Base-by-base conservation (phyloP, 2,113 vertebrate species). In the Thamnophis sirtalis region DNA sequence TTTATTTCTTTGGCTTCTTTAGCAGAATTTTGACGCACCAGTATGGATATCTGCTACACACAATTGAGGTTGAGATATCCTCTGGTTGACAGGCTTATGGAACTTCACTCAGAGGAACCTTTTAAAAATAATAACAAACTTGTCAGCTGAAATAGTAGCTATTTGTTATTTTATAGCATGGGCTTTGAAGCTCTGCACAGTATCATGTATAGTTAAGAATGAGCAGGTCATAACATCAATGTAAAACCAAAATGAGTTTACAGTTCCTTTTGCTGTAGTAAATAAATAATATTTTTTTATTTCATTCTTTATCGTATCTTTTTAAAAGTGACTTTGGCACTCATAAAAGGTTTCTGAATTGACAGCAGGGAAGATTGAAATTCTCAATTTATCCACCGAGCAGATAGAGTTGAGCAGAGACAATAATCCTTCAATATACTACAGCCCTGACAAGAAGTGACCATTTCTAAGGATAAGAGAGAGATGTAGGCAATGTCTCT, bases 301-400 rank as follows among this genome's bases (percentile, higher is more conserved):
- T 54, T 54, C 1, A 24, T 2, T 28, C 89, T 91, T 26, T 60
- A 53, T 28, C 3, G 7, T 43, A 60, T 87, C 33, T 86, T 56
- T 91, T 95, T 90, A 89, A 84, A 90, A 38, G 26, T 9, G 68
- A 33, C 43, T 85, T 22, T 43, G 87, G 5, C 55, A 4, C 43
- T 55, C 58, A 80, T 93, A 93, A 93, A 94, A 50, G 33, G 89
- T 89, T 95, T 96, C 93, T 91, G 24, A 87, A 91, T 86, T 96
- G 95, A 95, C 93, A 96, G 63, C 58, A 19, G 0, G 0, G 92
- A 93, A 94, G 93, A 96, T 56, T 95, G 94, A 95, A 96, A 93
- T 94, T 91, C 94, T 95, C 87, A 95, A 55, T 96, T 94, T 96
- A 95, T 92, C 91, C 2, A 0, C 54, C 86, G 84, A 92, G 87